A percentile compares a stretch with the other conserved stretches of the same genome.
Conservation (phyloP, 2,113 vertebrate species). For the Hystrix brachyura region DNA sequence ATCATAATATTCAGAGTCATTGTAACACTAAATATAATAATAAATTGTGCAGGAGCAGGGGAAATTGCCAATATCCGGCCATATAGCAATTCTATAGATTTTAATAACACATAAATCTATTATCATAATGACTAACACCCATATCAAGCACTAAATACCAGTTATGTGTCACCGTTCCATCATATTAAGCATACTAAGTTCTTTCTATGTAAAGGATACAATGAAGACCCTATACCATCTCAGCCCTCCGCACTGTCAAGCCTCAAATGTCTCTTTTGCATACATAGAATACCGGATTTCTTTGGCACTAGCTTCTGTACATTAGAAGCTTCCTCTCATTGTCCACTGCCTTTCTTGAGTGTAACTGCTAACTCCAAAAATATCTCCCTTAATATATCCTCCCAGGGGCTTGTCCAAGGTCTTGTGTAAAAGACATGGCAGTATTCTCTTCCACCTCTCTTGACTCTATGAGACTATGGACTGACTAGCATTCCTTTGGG, state of each 20-base stretch:
- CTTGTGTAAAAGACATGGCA: neutral
- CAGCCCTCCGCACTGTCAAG: fast-evolving
- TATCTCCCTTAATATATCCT: neutral
- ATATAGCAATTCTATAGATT: neutral
- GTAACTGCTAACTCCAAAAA: neutral
- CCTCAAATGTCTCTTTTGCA: neutral
- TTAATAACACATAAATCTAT: neutral
- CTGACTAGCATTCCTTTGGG: constrained; percentile 71
- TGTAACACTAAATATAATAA: constrained; percentile 13
- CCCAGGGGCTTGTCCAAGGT: constrained; percentile 31
- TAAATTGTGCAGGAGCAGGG: neutral
- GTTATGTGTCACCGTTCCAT: neutral
- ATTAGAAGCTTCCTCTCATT: fast-evolving
- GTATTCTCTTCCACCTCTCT: neutral
- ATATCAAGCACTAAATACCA: neutral
- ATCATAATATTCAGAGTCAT: neutral
- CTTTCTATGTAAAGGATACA: neutral
- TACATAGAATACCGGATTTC: neutral
- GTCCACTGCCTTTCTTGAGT: constrained; percentile 27
- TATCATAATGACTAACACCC: neutral
- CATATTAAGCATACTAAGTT: neutral
- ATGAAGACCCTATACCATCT: neutral
- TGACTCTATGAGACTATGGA: neutral
- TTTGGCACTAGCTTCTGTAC: neutral
- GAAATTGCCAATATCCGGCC: neutral